A percentile compares a stretch with the other conserved stretches of the same genome.
Evolutionary conservation across 2,888 invertebrate species (phyloP).

Genomic region (Caenorhabditis sp.): DNA sequence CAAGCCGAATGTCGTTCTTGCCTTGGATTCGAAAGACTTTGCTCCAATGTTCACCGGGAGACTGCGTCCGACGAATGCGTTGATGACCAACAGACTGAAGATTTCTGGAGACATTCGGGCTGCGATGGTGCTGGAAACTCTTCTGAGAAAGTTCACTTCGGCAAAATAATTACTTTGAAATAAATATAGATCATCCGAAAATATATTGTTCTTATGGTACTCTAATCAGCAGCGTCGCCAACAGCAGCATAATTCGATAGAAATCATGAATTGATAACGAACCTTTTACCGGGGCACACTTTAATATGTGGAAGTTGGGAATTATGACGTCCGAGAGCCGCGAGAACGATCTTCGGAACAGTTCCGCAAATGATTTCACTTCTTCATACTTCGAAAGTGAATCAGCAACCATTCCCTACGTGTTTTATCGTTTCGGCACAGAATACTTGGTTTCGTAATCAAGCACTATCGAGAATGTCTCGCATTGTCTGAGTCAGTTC

Average conservation of each 20-base stretch:
- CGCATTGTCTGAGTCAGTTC: neutral
- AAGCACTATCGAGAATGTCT: neutral
- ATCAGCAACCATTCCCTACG: too few species aligned
- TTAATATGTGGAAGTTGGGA: too few species aligned
- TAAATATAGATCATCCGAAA: too few species aligned
- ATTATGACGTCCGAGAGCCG: too few species aligned
- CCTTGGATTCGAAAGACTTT: slow-evolving; percentile 86
- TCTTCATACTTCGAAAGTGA: too few species aligned
- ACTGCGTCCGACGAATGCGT: slow-evolving; percentile 93
- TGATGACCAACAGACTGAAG: slow-evolving; percentile 96
- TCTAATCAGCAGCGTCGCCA: too few species aligned
- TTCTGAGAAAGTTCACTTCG: slow-evolving; percentile 86
- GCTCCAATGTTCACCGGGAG: slow-evolving; percentile 87
- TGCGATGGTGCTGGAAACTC: slow-evolving; percentile 95
- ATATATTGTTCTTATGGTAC: too few species aligned
- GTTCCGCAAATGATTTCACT: too few species aligned
- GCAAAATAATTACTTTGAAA: slow-evolving; percentile 18
- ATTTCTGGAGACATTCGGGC: slow-evolving; percentile 92
- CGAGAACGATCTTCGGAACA: too few species aligned
- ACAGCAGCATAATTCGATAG: too few species aligned
- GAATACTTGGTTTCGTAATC: neutral
- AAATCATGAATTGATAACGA: too few species aligned
- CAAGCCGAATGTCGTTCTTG: slow-evolving; percentile 76
- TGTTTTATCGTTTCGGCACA: neutral
- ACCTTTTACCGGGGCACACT: too few species aligned